Conservation (phyloP, 2,113 vertebrate genomes). For the Antigone vipio region DNA sequence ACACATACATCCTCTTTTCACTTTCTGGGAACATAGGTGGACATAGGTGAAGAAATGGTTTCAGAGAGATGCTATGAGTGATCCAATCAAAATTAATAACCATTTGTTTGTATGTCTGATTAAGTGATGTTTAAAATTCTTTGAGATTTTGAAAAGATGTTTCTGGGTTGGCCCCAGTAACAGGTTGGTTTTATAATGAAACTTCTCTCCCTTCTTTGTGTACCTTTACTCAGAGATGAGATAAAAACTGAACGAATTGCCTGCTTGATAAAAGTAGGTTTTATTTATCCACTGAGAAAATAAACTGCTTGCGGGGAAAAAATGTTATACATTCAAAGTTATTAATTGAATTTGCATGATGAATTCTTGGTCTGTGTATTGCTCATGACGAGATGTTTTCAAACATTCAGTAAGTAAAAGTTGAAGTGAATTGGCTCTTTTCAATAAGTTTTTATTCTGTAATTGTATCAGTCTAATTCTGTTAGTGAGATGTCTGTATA, state of each 20-base stretch:
- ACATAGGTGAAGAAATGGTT: neutral
- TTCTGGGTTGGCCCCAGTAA: neutral
- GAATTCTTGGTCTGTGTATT: neutral
- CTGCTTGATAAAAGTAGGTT: neutral
- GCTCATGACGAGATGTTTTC: neutral
- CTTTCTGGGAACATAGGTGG: neutral
- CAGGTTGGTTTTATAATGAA: neutral
- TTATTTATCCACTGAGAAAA: slow-evolving; percentile 27
- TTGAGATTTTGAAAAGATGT: neutral
- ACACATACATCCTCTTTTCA: neutral
- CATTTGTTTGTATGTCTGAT: neutral
- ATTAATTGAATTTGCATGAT: neutral
- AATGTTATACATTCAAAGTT: neutral
- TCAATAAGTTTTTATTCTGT: neutral
- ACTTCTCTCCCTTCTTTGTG: neutral
- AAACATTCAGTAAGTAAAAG: neutral
- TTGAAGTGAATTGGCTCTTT: neutral
- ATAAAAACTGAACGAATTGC: neutral
- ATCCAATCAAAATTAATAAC: neutral
- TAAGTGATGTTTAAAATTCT: neutral
- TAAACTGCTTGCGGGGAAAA: neutral
- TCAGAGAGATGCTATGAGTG: neutral
- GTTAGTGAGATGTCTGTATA: neutral
- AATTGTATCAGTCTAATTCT: neutral
- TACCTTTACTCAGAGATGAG: neutral